Evolutionary conservation across 1,140 invertebrate species (phyloP), one percentile per base, ranked within the genome.

Genomic region (Drosophila obscura): DNA sequence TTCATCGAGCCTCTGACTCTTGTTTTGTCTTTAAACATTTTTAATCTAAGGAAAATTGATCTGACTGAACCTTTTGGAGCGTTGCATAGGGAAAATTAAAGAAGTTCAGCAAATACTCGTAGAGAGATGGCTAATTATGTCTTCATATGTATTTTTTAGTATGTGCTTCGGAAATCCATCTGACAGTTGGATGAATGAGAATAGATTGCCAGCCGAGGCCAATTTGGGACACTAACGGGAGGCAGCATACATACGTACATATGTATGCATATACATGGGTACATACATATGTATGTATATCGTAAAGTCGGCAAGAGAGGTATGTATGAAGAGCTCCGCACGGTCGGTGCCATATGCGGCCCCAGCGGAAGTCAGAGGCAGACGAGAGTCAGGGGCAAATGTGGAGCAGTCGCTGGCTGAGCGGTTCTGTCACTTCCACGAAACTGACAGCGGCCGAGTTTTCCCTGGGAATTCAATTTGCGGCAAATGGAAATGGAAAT

Each of bases 391-490:
- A 50, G 16, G 13, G 66, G 35, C 55, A 81, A 85, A 87, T 88
- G 75, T 88, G 74, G 83, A 88, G 75, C 83, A 87, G 68, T 68
- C 63, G 56, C 48, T 44, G 26, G 50, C 35, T 39, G 35, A 39
- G 39, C 48, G 62, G 53, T 67, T 67, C 52, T 74, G 63, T 59
- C 63, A 53, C 28, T 83, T 83, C 80, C 79, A 78, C 43, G 66
- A 66, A 84, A 73, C 60, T 62, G 72, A 67, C 57, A 52, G 52
- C 60, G 46, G 22, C 58, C 66, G 62, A 66, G 57, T 76, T 85
- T 85, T 87, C 82, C 58, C 71, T 72, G 65, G 65, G 82, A 85
- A 87, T 77, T 73, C 44, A 51, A 77, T 82, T 75, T 77, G 71
- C 83, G 66, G 58, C 68, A 81, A 57, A 69, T 69, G 72, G 52